Base-by-base conservation (phyloP, 2,113 vertebrate genomes). In the Passer montanus region DNA sequence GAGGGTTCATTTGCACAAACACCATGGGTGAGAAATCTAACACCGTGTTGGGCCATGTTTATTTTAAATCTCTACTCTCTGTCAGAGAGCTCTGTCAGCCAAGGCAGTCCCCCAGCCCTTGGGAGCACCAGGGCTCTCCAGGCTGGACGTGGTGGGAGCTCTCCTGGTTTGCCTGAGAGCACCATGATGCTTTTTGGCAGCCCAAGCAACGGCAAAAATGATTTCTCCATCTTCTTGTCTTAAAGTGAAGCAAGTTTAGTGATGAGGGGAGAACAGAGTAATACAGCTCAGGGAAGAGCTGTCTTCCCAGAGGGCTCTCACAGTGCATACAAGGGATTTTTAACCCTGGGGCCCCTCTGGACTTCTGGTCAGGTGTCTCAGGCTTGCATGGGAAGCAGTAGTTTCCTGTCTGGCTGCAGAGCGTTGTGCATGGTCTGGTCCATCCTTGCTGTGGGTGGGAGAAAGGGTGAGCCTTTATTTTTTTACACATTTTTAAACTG, bases 11-110 rank as follows among this genome's bases (percentile, higher is more conserved):
- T 82, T 94, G 78, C 70, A 59, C 47, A 33, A 46, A 63, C 52
- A 35, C 59, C 9, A 1, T 15, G 18, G 50, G 22, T 87, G 84
- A 90, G 74, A 82, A 75, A 49, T 62, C 0, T 2, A 67, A 39
- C 1, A 3, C 50, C 53, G 7, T n/a, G 1, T 52, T 49, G 26
- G 35, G 41, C 44, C 16, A 1, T 3, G 3, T 68, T 73, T 59
- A 31, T 63, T 84, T 80, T 39, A 55, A 56, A 35, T 72, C 12
- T 31, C 53, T 55, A 31, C 30, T 55, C 30, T 55, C 30, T 31
- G 30, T 55, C 30, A 55, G 53, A 55, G 30, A 55, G 18, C 50
- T 87, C 52, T 63, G 53, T 55, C 27, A 39, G 53, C 35, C 41
- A 19, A 64, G 53, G 49, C 49, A 55, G 47, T 28, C 17, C 14